Evolutionary conservation across 2,797 vertebrate species (phyloP).

Genomic region (Acridotheres tristis): DNA sequence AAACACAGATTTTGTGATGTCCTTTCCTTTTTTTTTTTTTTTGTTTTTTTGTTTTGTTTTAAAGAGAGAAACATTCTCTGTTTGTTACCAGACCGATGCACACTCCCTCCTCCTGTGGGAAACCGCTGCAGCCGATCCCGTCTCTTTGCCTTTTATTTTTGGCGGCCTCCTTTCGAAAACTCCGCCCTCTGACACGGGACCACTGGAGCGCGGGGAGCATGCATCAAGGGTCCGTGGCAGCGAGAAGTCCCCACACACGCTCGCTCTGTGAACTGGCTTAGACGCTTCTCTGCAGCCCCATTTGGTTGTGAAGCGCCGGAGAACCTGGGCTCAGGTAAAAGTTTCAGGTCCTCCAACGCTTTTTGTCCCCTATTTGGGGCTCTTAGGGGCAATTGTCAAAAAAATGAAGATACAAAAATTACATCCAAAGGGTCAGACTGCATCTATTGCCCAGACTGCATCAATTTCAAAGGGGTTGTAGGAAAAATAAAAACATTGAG

Average conservation of each 20-base stretch:
- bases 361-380: slow-evolving; percentile 75
- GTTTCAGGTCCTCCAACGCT: slow-evolving; percentile 85
- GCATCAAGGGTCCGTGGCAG: slow-evolving; percentile 87
- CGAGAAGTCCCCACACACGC: slow-evolving; percentile 86
- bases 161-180: slow-evolving; percentile 87
- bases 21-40: slow-evolving; percentile 25
- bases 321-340: slow-evolving; percentile 83
- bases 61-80: slow-evolving; percentile 82
- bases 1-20: slow-evolving; percentile 82
- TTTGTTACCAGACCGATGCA: slow-evolving; percentile 89
- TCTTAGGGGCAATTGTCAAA: slow-evolving; percentile 80
- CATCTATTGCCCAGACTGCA: slow-evolving; percentile 84
- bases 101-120: slow-evolving; percentile 87
- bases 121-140: slow-evolving; percentile 87
- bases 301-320: slow-evolving; percentile 83
- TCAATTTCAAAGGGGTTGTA: slow-evolving; percentile 77
- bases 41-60: slow-evolving; percentile 43
- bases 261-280: slow-evolving; percentile 85
- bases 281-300: slow-evolving; percentile 84
- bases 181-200: slow-evolving; percentile 86
- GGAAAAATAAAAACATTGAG: slow-evolving; percentile 66
- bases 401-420: slow-evolving; percentile 77
- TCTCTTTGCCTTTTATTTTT: slow-evolving; percentile 87
- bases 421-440: slow-evolving; percentile 83
- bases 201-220: slow-evolving; percentile 88